Evolutionary conservation across 2,797 vertebrate genomes (phyloP).

Genomic region (Darevskia mixta): DNA sequence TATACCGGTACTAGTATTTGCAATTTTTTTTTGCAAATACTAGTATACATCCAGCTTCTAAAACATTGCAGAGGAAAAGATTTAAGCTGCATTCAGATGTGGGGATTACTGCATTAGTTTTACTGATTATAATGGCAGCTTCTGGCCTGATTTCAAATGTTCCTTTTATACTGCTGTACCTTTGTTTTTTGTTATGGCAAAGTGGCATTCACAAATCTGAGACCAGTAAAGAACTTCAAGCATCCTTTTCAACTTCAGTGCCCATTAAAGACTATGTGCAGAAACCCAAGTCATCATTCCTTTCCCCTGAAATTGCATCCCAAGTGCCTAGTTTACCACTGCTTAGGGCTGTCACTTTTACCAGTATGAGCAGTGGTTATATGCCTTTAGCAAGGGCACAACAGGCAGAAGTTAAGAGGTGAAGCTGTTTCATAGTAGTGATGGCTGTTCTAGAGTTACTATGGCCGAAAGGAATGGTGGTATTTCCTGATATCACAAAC

Average conservation of each 20-base stretch:
- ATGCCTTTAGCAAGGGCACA: background rate
- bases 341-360: background rate
- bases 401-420: background rate
- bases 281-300: background rate
- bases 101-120: no score
- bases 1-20: background rate
- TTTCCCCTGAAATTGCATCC: no score
- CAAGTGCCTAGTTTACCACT: background rate
- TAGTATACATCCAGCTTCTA: background rate
- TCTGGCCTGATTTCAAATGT: no score
- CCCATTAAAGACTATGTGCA: background rate
- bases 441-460: background rate
- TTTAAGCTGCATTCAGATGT: no score
- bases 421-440: background rate
- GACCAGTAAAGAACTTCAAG: background rate
- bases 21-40: background rate
- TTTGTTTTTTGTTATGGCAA: no score
- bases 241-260: background rate
- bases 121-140: no score
- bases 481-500: background rate
- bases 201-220: background rate
- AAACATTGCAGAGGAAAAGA: background rate
- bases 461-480: background rate
- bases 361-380: background rate
- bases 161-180: no score